Percentiles rank a stretch among this genome's conserved stretches.
Evolutionary conservation across 1,140 invertebrate species (phyloP).

Genomic region (Asobara japonica): DNA sequence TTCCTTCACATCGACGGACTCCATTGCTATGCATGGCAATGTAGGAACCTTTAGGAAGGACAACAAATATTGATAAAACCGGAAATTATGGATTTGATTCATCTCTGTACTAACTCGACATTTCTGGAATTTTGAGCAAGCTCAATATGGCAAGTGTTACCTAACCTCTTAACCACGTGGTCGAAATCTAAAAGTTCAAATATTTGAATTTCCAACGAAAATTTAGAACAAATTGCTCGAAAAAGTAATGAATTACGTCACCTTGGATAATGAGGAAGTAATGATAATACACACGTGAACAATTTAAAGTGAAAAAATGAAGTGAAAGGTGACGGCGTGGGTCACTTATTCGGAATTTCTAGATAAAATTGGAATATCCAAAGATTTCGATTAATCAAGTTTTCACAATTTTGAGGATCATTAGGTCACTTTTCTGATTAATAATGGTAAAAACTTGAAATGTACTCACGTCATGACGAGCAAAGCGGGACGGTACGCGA

Average conservation of each 20-base stretch:
- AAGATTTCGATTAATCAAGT: neutral
- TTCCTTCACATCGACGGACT: constrained; percentile 60
- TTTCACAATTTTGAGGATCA: neutral
- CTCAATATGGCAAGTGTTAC: too few relatives aligned
- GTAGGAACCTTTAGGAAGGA: constrained; percentile 61
- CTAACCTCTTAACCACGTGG: constrained; percentile 1
- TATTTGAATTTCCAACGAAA: neutral
- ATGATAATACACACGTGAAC: neutral
- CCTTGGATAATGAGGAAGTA: neutral
- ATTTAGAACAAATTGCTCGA: neutral
- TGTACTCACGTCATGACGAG: neutral
- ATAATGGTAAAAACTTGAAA: neutral
- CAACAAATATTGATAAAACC: neutral
- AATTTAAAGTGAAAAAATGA: too few relatives aligned
- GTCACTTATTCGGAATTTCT: too few relatives aligned
- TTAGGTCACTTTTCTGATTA: neutral
- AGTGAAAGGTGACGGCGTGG: too few relatives aligned
- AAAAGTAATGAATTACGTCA: neutral
- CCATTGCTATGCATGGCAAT: constrained; percentile 41
- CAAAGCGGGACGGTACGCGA: neutral
- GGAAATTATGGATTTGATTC: neutral
- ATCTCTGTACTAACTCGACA: neutral
- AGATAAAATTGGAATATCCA: neutral
- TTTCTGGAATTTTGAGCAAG: too few relatives aligned
- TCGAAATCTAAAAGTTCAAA: neutral